Percentiles rank a stretch among this genome's conserved stretches.
phyloP scores from a whole-genome alignment of 2,113 vertebrate species.

The Glaucidium brasilianum region DNA sequence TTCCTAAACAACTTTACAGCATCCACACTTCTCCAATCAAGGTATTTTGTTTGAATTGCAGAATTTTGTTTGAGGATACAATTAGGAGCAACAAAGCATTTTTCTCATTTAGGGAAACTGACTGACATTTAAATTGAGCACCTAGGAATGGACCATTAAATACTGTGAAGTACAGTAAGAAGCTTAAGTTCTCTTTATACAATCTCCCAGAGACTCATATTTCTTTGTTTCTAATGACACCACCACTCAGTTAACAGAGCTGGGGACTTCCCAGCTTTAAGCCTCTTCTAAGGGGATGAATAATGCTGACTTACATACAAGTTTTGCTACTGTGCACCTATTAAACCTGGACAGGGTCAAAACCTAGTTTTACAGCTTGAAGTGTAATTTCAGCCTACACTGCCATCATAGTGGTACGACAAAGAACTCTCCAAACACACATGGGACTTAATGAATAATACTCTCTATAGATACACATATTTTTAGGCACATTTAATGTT shows the following conservation, averaged over 20 bases:
- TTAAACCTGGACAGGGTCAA: background rate
- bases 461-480: background rate
- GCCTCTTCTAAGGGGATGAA: background rate
- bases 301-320: background rate
- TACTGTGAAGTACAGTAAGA: background rate
- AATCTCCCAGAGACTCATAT: background rate
- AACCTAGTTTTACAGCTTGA: background rate
- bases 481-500: background rate
- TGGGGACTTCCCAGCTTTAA: background rate
- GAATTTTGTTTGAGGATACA: background rate
- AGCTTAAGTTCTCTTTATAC: background rate
- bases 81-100: background rate
- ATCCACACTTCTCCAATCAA: background rate
- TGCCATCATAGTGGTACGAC: background rate
- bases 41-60: background rate
- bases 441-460: background rate
- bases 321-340: background rate
- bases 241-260: background rate
- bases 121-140: background rate
- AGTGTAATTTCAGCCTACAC: background rate
- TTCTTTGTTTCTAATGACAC: background rate
- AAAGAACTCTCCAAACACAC: background rate
- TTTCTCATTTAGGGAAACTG: background rate
- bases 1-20: background rate
- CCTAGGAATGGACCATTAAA: background rate